Base-by-base conservation (phyloP, 2,888 invertebrate species). In the Trissolcus brochymenae region DNA sequence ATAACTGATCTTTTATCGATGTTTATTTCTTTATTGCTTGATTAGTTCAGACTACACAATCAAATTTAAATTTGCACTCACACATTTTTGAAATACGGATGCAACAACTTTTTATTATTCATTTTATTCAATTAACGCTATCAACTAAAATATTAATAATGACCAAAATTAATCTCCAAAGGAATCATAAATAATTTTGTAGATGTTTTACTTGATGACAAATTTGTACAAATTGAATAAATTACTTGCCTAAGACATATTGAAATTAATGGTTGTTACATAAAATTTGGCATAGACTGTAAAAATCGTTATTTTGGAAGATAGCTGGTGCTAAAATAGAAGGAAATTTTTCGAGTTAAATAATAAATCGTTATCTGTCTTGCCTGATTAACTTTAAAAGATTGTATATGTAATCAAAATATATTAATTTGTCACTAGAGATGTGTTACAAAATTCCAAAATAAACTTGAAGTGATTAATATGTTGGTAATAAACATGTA, bases 381-480 rank as follows among this genome's bases (percentile, higher is more conserved):
- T 46, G 3, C 46, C 19, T 59, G 19, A 57, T 72, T 43, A 50
- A 61, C 43, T 35, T 41, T 53, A 56, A 13, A 55, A 61, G 61
- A 59, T 65, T 9, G 17, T 61, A 60, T 61, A 55, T 59, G 60
- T 70, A 65, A 70, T 76, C 43, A 64, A 72, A 35, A 67, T 62
- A 61, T 56, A 77, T 68, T 64, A 72, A 72, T 59, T 68, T 72
- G 57, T 64, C 67, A 21, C 41, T 43, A 54, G 50, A 67, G 62
- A 41, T 35, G 41, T 43, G 25, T 25, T 25, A 55, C 56, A 6
- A 70, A 70, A n/a, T 50, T 62, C 66, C 29, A 68, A 77, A 77
- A 77, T 77, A 77, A 77, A 64, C 64, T 68, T 56, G 43, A 54
- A 14, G 54, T 72, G 68, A 77, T 77, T 77, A 77, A 77, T 77